Conservation (phyloP, 1,140 invertebrate genomes). For the Caenorhabditis tropicalis region DNA sequence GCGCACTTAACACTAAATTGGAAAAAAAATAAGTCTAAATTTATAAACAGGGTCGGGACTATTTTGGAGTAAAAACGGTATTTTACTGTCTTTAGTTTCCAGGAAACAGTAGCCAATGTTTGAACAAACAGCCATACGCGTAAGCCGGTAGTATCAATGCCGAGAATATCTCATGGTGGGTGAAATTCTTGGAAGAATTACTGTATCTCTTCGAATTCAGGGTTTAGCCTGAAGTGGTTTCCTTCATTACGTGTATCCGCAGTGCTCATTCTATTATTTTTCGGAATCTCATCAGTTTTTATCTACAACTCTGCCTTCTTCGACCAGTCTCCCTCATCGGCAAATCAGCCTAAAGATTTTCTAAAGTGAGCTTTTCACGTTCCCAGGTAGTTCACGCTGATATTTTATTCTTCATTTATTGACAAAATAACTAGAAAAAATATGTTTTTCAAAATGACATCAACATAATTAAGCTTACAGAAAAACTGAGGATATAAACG, state of each 20-base stretch:
- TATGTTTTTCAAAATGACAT: not conserved
- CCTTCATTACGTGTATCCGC: not conserved
- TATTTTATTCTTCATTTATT: no score
- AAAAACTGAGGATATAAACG: not conserved
- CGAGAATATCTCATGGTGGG: not conserved
- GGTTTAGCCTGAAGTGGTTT: not conserved
- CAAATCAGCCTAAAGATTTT: not conserved
- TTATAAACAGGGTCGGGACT: no score
- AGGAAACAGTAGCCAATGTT: not conserved
- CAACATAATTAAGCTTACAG: not conserved
- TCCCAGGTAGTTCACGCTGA: no score
- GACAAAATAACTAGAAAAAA: no score
- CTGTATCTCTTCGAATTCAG: not conserved
- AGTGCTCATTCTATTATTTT: not conserved
- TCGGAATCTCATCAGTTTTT: not conserved
- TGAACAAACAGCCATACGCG: no score
- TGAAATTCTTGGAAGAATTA: not conserved
- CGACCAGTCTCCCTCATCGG: not conserved
- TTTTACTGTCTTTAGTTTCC: no score
- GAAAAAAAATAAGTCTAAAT: not conserved
- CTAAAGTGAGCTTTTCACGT: not conserved
- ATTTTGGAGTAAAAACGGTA: no score
- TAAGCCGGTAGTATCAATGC: constrained; percentile 13
- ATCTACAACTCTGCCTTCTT: not conserved
- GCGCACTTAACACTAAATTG: not conserved